A percentile compares a stretch with the other conserved stretches of the same genome.
phyloP scores from a whole-genome alignment of 2,113 vertebrate species.

The Furnarius figulus region DNA sequence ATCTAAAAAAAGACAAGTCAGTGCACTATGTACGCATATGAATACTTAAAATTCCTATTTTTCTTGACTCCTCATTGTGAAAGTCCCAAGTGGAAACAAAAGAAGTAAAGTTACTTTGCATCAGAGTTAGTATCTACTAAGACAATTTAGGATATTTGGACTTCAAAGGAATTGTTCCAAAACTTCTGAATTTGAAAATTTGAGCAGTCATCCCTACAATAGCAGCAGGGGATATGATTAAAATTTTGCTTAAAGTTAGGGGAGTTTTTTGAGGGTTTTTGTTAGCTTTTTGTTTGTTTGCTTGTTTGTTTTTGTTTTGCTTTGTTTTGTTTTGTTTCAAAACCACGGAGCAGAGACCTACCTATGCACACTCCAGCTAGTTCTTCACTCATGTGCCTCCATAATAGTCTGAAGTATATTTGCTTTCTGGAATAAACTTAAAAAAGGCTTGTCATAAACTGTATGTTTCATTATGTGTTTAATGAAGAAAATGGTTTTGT shows the following conservation, averaged over 20 bases:
- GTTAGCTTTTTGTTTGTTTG: not conserved
- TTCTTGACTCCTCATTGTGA: not conserved
- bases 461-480: not conserved
- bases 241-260: not conserved
- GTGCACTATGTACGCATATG: fast-evolving
- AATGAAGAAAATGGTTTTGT: not conserved
- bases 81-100: not conserved
- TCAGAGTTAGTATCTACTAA: not conserved
- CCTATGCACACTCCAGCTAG: not conserved
- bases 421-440: not conserved
- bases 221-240: not conserved
- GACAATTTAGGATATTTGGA: not conserved
- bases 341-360: not conserved
- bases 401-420: not conserved
- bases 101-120: not conserved
- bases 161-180: not conserved
- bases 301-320: not conserved
- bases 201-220: not conserved
- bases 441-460: not conserved
- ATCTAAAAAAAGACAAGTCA: not conserved
- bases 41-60: not conserved
- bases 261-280: not conserved
- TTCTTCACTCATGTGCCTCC: not conserved
- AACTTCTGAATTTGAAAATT: not conserved
- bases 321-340: not conserved